phyloP scores from a whole-genome alignment of 2,797 vertebrate genomes.

The Denticeps clupeoides region DNA sequence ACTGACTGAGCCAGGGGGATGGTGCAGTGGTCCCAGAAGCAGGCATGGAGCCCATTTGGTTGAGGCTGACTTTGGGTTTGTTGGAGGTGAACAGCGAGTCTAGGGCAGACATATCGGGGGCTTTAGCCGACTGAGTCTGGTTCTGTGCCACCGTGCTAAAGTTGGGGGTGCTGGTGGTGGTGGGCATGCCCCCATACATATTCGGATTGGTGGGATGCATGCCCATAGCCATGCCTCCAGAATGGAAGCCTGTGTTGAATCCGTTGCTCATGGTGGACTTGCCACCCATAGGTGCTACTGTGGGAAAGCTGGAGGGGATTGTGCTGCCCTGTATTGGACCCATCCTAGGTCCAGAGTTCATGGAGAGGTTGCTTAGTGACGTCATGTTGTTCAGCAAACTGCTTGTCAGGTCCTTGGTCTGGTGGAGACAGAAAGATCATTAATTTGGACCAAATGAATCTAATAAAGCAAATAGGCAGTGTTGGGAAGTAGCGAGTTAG shows the following conservation, averaged over 20 bases:
- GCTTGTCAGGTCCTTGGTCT: slow-evolving; percentile 91
- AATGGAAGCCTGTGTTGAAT: slow-evolving; percentile 75
- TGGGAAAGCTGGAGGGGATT: slow-evolving; percentile 63
- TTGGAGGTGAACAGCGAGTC: slow-evolving; percentile 84
- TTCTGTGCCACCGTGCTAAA: slow-evolving; percentile 64
- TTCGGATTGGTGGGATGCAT: slow-evolving; percentile 59
- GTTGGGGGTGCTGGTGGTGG: slow-evolving; percentile 69
- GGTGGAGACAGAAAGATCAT: slow-evolving; percentile 23
- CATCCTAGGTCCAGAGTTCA: slow-evolving; percentile 57
- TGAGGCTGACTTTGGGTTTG: slow-evolving; percentile 90
- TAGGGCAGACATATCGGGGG: slow-evolving; percentile 76
- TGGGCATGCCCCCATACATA: slow-evolving; percentile 66
- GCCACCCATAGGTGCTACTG: slow-evolving; percentile 51
- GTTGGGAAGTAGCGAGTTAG: too few relatives aligned
- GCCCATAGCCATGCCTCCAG: slow-evolving; percentile 66
- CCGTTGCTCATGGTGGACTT: slow-evolving; percentile 73
- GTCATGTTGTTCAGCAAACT: slow-evolving; percentile 86
- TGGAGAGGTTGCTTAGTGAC: slow-evolving; percentile 66
- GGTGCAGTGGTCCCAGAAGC: slow-evolving; percentile 30
- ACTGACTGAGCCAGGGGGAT: slow-evolving; percentile 82
- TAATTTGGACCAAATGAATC: too few relatives aligned
- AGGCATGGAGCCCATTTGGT: slow-evolving; percentile 77
- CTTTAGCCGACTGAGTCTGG: slow-evolving; percentile 51
- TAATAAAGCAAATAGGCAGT: too few relatives aligned
- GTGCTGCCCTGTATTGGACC: slow-evolving; percentile 41